phyloP scores from a whole-genome alignment of 2,797 vertebrate genomes.

The Coregonus suidteri region DNA sequence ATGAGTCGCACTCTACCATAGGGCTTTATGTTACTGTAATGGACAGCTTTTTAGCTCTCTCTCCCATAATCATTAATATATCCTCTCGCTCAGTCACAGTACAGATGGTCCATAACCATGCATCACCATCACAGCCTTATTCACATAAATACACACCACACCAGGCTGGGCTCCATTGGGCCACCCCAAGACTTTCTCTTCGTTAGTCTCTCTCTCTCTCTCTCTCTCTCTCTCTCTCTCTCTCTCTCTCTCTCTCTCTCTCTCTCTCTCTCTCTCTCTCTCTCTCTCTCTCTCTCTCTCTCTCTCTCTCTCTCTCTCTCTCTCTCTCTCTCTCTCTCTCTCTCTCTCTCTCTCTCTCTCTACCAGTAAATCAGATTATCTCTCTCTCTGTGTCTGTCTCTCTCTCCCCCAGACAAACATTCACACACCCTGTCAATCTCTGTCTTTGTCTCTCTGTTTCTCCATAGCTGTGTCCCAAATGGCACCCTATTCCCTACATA shows the following conservation, averaged over 20 bases:
- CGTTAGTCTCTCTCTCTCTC: slow-evolving; percentile 24
- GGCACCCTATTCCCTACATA: neutral
- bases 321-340: neutral
- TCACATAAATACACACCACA: slow-evolving; percentile 30
- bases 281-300: slow-evolving; percentile 8
- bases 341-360: slow-evolving; percentile 20
- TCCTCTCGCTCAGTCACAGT: slow-evolving; percentile 65
- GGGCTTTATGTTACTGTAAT: slow-evolving; percentile 79
- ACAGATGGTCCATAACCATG: slow-evolving; percentile 85
- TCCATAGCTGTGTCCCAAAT: neutral
- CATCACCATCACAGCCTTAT: slow-evolving; percentile 65
- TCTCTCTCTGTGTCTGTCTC: slow-evolving; percentile 16
- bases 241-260: slow-evolving; percentile 33
- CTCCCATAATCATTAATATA: slow-evolving; percentile 80
- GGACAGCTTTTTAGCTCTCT: slow-evolving; percentile 79
- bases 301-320: slow-evolving; percentile 31
- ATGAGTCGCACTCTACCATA: slow-evolving; percentile 63
- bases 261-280: slow-evolving; percentile 31
- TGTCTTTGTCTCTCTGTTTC: neutral
- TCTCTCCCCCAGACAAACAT: slow-evolving; percentile 31
- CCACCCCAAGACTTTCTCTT: slow-evolving; percentile 64
- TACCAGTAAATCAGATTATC: neutral
- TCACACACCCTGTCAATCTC: neutral
- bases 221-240: slow-evolving; percentile 12
- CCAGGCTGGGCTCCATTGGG: slow-evolving; percentile 54